Evolutionary conservation across 2,888 invertebrate genomes (phyloP).

Genomic region (Proisotoma minuta): DNA sequence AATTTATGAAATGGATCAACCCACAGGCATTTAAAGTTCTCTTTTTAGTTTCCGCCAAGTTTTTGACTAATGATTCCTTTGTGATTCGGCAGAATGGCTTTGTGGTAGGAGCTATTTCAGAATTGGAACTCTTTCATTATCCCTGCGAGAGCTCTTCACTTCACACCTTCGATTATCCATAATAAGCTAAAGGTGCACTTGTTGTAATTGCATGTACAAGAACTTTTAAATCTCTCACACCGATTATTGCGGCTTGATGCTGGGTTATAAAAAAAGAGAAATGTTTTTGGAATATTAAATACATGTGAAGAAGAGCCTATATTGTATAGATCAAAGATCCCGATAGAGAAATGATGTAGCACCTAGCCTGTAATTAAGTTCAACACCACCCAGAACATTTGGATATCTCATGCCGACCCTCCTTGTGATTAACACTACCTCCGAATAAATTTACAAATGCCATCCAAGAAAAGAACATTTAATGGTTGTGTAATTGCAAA

Average conservation of each 20-base stretch:
- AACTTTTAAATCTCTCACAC: neutral
- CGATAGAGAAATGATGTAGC: slow-evolving; percentile 25
- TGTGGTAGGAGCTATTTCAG: neutral
- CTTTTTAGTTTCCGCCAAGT: too few relatives aligned
- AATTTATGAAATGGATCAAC: too few relatives aligned
- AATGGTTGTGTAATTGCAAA: slow-evolving; percentile 45
- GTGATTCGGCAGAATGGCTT: neutral
- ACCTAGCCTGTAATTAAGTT: slow-evolving; percentile 44
- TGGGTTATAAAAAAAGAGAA: too few relatives aligned
- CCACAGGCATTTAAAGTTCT: too few relatives aligned
- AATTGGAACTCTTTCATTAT: slow-evolving; percentile 36
- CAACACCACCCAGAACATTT: slow-evolving; percentile 47
- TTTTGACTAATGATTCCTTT: neutral
- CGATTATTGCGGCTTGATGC: too few relatives aligned
- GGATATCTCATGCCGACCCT: slow-evolving; percentile 38
- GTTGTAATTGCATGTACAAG: slow-evolving; percentile 7
- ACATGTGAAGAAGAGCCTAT: too few relatives aligned
- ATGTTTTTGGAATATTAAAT: too few relatives aligned
- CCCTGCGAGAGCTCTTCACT: slow-evolving; percentile 33
- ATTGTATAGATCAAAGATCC: slow-evolving; percentile 9
- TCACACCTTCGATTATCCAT: slow-evolving; percentile 40
- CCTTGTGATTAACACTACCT: slow-evolving; percentile 44
- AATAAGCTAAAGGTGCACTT: slow-evolving; percentile 6
- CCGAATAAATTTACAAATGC: slow-evolving; percentile 40
- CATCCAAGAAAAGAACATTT: slow-evolving; percentile 28